A percentile compares a stretch with the other conserved stretches of the same genome.
phyloP scores from a whole-genome alignment of 2,113 vertebrate genomes.

The Sialia sialis region DNA sequence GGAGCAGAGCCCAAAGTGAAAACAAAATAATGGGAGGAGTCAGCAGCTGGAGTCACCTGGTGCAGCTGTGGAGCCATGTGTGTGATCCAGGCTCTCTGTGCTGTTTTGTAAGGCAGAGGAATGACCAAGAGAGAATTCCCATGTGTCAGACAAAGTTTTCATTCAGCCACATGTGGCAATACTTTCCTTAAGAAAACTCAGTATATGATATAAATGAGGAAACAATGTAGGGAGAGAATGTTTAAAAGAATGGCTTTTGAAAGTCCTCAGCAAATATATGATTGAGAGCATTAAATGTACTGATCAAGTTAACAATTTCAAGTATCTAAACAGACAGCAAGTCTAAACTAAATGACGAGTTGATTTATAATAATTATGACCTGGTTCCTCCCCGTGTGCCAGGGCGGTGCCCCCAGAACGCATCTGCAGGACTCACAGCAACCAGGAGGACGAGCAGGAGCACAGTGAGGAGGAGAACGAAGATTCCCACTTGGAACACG shows the following conservation, averaged over 20 bases:
- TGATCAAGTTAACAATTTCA: neutral
- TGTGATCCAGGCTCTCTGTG: neutral
- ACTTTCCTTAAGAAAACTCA: neutral
- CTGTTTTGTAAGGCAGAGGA: neutral
- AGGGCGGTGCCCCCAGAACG: conserved; percentile 83
- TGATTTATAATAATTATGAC: neutral
- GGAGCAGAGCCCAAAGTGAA: neutral
- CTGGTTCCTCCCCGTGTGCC: neutral
- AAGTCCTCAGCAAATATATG: neutral
- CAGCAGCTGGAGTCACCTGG: neutral
- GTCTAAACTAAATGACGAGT: neutral
- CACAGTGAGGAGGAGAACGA: conserved; percentile 19
- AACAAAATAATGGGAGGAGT: neutral
- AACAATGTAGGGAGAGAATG: neutral
- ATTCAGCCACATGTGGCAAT: neutral
- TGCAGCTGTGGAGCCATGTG: neutral
- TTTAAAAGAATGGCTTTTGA: neutral
- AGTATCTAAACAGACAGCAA: neutral
- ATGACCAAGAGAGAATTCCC: neutral
- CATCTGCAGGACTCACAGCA: conserved; percentile 77
- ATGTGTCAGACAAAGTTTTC: neutral
- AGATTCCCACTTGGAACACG: conserved; percentile 83
- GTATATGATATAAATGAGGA: neutral
- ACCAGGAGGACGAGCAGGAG: neutral
- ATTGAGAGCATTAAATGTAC: neutral